Evolutionary conservation across 2,797 vertebrate species (phyloP).

Genomic region (Austrolebias charrua): DNA sequence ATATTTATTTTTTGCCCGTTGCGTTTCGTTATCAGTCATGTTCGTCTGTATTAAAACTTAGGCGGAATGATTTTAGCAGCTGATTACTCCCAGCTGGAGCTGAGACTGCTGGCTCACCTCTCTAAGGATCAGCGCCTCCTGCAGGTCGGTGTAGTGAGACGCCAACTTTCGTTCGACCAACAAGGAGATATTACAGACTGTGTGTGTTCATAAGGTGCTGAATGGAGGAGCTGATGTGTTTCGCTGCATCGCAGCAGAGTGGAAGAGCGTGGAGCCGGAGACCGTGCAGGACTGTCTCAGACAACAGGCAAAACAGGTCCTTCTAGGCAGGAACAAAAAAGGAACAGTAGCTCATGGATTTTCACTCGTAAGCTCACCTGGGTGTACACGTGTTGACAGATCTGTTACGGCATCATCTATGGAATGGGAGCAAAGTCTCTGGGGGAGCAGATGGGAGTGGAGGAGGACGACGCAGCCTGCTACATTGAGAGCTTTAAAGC

Average conservation of each 20-base stretch:
- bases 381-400: constrained; percentile 71
- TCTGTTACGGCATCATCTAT: constrained; percentile 98
- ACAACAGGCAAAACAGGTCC: constrained; percentile 96
- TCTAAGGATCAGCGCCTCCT: constrained; percentile 86
- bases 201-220: constrained; percentile 72
- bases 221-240: constrained; percentile 91
- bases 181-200: background rate
- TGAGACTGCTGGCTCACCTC: constrained; percentile 94
- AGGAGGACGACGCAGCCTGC: constrained; percentile 88
- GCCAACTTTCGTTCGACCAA: background rate
- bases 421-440: constrained; percentile 96
- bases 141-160: constrained; percentile 60
- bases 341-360: background rate
- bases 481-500: constrained; percentile 96
- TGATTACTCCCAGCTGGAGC: constrained; percentile 95
- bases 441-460: constrained; percentile 95
- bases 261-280: constrained; percentile 87
- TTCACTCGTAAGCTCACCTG: background rate
- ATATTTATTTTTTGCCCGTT: background rate
- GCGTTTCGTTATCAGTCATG: background rate
- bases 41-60: constrained; percentile 56
- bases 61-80: constrained; percentile 93
- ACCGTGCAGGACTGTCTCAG: constrained; percentile 85
- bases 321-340: background rate
- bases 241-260: constrained; percentile 92